Base-by-base conservation (phyloP, 2,888 invertebrate genomes). In the Stenodera caucasica region DNA sequence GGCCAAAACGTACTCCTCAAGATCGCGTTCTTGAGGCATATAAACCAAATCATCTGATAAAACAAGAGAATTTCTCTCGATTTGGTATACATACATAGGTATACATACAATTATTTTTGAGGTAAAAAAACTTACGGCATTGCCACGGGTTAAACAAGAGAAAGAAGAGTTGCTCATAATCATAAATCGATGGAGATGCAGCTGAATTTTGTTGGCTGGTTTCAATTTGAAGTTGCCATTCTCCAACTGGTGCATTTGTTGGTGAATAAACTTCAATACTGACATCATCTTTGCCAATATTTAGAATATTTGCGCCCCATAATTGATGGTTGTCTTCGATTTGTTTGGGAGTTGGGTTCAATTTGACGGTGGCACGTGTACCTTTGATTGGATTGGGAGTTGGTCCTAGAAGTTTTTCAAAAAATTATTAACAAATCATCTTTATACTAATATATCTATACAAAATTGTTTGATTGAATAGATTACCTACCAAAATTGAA, bases 121-220 rank as follows among this genome's bases (percentile, higher is more conserved):
- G n/a, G n/a, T n/a, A 23, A 1, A 0, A 2, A 52, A 40, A 69
- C 78, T 77, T 80, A 92, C 93, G 89, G 82, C 87, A 86, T 67
- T 87, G 84, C 92, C 92, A 93, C 0, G 94, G 92, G 78, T 93
- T 94, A 81, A 92, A 93, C 11, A 94, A 82, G 18, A 94, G 81
- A 79, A 89, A 92, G 58, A 92, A 76, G 55, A 88, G 88, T 58
- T 87, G 86, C 8, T 88, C 87, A 67, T 86, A 87, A 63, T 85
- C 84, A 70, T 83, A 88, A 51, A 81, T 74, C 7, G 81, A 79
- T 0, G 82, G 81, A 0, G 79, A 75, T 2, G 79, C 73, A 11
- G 65, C 74, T 18, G 78, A 77, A 50, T 79, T 81, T 66, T 81
- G 77, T 29, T 82, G 72, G 18, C 84, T 84, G 1, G 88, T 88